Evolutionary conservation across 1,140 invertebrate genomes (phyloP), one percentile per base, ranked within the genome.

Genomic region (Danaus plexippus): DNA sequence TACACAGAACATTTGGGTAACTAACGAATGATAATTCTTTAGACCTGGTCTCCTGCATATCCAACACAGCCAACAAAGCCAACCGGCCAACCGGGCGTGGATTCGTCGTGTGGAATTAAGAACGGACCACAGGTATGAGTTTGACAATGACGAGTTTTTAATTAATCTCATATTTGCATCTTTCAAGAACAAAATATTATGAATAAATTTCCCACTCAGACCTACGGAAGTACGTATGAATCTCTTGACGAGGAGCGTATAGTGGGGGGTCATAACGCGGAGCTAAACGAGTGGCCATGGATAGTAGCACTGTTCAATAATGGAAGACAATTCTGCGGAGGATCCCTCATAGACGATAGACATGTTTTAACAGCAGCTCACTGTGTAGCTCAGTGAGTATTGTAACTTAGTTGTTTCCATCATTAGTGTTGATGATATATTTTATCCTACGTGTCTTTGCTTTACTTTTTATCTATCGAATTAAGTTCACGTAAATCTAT

Each of bases 301-400:
- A 94, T 96, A 40, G 93, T 91, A 0, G 94, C 92, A 10, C 83
- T 97, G 1, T 94, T 96, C 73, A 96, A 95, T 74, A 90, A 89
- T 9, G 93, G 93, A 22, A 90, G 94, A 50, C 94, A 96, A 75
- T 96, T 97, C 80, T 97, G 96, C 77, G 96, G 95, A 1, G 96
- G 95, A 7, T 94, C 96, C 0, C 88, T 97, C 11, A 94, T 97
- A 47, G 94, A 96, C 70, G 89, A 92, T 47, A 86, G 73, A 41
- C 96, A 96, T 77, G 92, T 97, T 22, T 85, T 98, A 1, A 94
- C 96, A 1, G 96, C 96, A 1, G 96, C 96, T 10, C 96, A 98
- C 85, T 98, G 96, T 77, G 93, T 96, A 45, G 94, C 94, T 41
- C 92, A 95, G 94, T 96, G 89, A 91, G 91, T 90, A 60, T 51